These are phyloP conservation scores for Parnassius glacialis DNA, from an alignment of 2,888 invertebrate genomes.

Conservation along the genomic window DNA sequence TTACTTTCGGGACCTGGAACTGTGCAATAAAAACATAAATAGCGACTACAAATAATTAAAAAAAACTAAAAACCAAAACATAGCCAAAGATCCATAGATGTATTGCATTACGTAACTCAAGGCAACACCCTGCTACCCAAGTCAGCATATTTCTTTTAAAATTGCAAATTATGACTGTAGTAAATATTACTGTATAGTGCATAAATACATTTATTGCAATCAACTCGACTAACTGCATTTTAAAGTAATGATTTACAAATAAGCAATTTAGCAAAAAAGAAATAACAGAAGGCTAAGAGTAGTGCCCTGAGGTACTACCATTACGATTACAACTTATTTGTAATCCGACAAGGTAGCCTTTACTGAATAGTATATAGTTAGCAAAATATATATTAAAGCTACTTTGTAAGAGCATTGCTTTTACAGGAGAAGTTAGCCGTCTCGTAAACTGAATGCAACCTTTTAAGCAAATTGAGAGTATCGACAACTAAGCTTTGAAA, in stretches of 20 bases:
- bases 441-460: background rate
- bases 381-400: background rate
- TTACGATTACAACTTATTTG: constrained; percentile 12
- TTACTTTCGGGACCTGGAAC: constrained; percentile 67
- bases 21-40: constrained; percentile 44
- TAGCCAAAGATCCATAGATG: no score
- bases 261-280: constrained; percentile 4
- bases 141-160: no score
- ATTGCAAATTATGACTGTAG: no score
- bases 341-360: background rate
- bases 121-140: no score
- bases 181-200: no score
- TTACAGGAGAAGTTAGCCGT: background rate
- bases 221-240: no score
- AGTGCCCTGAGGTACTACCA: constrained; percentile 33
- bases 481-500: background rate
- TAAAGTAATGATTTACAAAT: no score
- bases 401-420: constrained; percentile 3
- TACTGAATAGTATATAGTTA: background rate
- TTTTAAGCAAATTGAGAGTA: constrained; percentile 3
- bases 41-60: constrained; percentile 33
- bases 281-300: constrained; percentile 14
- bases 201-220: no score
- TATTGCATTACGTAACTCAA: no score
- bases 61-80: no score